Conservation (phyloP, 2,888 invertebrate genomes). For the Agapostemon virescens region DNA sequence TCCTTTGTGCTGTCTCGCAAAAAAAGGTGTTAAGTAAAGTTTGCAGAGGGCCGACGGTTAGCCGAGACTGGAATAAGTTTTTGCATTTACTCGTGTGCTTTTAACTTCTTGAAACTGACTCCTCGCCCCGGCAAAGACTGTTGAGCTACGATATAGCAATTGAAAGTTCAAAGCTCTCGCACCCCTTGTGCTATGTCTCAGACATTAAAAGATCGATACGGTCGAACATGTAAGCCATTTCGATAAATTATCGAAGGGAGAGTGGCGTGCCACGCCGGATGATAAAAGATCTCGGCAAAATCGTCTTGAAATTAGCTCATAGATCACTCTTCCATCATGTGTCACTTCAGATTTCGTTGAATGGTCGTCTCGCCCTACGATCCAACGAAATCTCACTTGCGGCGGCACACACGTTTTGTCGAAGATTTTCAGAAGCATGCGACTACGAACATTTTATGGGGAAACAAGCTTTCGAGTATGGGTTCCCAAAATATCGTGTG, state of each 20-base stretch:
- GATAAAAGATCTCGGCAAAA: conserved; percentile 49
- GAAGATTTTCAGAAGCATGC: neutral
- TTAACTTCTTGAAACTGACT: neutral
- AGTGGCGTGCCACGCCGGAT: conserved; percentile 30
- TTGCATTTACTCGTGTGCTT: neutral
- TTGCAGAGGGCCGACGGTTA: neutral
- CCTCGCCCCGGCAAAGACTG: neutral
- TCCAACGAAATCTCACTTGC: neutral
- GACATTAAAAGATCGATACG: conserved; percentile 29
- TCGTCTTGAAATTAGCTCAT: conserved; percentile 54
- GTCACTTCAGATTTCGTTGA: conserved; percentile 8
- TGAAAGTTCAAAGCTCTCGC: neutral
- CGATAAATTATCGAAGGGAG: conserved; percentile 48
- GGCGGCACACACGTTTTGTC: neutral
- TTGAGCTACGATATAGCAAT: neutral
- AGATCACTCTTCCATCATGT: conserved; percentile 40
- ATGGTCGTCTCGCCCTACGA: conserved; percentile 14
- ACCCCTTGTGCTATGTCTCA: neutral
- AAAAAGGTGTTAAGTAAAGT: neutral
- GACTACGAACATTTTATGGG: neutral
- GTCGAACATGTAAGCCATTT: conserved; percentile 36
- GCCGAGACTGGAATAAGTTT: neutral
- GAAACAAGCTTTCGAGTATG: neutral
- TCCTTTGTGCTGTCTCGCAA: neutral
- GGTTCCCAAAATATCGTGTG: neutral